Conservation (phyloP, 2,888 invertebrate genomes). For the Heteromurus nitidus region DNA sequence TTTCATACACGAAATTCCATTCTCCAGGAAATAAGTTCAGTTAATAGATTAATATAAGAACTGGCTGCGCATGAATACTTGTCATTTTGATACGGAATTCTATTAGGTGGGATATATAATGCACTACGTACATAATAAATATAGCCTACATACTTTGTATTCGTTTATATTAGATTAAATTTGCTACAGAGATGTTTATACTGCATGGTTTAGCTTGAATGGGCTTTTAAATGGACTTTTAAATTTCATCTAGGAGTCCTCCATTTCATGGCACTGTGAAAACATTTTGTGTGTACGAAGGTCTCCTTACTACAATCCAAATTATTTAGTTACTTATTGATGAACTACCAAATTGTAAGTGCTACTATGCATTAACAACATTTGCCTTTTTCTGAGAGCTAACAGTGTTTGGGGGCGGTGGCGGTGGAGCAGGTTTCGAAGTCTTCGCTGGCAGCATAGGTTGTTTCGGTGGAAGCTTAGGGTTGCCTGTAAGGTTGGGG, state of each 20-base stretch:
- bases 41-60: slow-evolving; percentile 28
- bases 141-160: too few species aligned
- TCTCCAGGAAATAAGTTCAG: background rate
- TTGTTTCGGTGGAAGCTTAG: slow-evolving; percentile 64
- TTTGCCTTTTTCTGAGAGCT: slow-evolving; percentile 46
- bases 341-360: too few species aligned
- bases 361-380: slow-evolving; percentile 37
- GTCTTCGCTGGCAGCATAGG: slow-evolving; percentile 58
- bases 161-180: too few species aligned
- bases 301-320: too few species aligned
- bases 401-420: slow-evolving; percentile 52
- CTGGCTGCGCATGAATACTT: slow-evolving; percentile 71
- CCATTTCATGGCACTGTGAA: slow-evolving; percentile 12
- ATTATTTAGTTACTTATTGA: too few species aligned
- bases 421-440: slow-evolving; percentile 55
- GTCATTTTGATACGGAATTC: slow-evolving; percentile 54
- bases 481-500: slow-evolving; percentile 46
- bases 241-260: too few species aligned
- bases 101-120: slow-evolving; percentile 61
- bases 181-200: too few species aligned
- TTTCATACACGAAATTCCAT: too few species aligned
- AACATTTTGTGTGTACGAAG: too few species aligned
- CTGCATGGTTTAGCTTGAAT: too few species aligned
- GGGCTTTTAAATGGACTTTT: too few species aligned
- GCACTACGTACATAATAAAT: background rate